A percentile compares a stretch with the other conserved stretches of the same genome.
These are phyloP conservation scores for Rostratula benghalensis DNA, from an alignment of 2,113 vertebrate species.

Conservation along the genomic window DNA sequence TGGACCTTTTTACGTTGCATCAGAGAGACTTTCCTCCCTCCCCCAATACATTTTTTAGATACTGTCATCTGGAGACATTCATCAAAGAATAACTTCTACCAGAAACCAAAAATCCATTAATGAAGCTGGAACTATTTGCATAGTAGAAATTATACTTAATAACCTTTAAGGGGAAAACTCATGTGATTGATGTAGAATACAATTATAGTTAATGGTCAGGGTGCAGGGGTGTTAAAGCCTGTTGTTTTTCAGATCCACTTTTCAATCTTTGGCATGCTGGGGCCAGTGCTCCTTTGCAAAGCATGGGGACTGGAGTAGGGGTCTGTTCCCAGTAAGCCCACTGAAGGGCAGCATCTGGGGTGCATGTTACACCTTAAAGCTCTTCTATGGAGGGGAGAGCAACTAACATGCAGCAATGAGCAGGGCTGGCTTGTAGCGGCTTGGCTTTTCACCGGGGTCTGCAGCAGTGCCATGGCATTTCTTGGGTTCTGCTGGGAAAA, in stretches of 20 bases:
- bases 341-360: background rate
- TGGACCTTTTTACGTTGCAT: conserved; percentile 9
- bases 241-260: background rate
- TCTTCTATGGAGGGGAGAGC: background rate
- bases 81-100: conserved; percentile 61
- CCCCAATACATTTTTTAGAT: conserved; percentile 43
- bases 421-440: background rate
- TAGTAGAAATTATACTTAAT: conserved; percentile 67
- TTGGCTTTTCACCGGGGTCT: background rate
- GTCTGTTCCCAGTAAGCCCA: background rate
- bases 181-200: conserved; percentile 62
- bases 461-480: background rate
- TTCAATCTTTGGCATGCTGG: background rate
- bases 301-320: background rate
- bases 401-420: background rate
- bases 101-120: conserved; percentile 63
- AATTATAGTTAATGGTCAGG: conserved; percentile 66
- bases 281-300: background rate
- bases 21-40: conserved; percentile 22
- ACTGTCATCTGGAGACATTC: conserved; percentile 60
- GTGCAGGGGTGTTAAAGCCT: background rate
- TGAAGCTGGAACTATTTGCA: conserved; percentile 70
- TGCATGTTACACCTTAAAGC: fast-evolving
- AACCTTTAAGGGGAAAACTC: conserved; percentile 62
- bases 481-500: background rate